These are phyloP conservation scores for Thalassaphorura encarpata DNA, from an alignment of 1,140 invertebrate species.

Conservation along the genomic window DNA sequence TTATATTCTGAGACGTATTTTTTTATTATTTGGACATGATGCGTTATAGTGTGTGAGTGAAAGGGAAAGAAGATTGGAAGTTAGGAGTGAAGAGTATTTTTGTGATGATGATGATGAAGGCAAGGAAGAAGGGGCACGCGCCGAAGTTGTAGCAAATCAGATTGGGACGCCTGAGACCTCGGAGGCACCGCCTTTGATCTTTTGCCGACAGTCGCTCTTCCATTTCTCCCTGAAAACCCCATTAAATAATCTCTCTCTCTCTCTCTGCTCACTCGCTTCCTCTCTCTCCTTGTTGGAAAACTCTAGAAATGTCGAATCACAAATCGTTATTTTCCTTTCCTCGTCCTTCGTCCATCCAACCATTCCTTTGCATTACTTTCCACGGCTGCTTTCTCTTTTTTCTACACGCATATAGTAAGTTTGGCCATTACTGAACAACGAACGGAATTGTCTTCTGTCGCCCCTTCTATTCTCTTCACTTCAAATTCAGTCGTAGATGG, in stretches of 20 bases:
- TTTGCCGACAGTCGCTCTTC: constrained; percentile 32
- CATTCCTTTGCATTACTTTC: constrained; percentile 2
- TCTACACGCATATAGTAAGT: no score
- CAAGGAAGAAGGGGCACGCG: no score
- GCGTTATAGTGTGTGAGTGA: no score
- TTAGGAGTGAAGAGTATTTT: no score
- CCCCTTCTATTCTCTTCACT: not conserved
- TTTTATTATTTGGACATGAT: no score
- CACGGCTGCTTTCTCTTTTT: not conserved
- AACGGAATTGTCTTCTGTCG: no score
- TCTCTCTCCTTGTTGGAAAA: not conserved
- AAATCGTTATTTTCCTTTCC: not conserved
- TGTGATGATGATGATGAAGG: no score
- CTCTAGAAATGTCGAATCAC: not conserved
- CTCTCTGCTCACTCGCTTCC: not conserved
- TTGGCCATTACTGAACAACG: no score
- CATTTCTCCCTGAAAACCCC: not conserved
- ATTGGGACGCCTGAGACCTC: constrained; percentile 32
- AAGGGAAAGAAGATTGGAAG: no score
- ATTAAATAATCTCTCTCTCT: not conserved
- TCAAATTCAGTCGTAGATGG: no score
- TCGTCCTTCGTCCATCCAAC: not conserved
- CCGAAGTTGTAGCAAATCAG: constrained; percentile 34
- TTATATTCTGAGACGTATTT: no score
- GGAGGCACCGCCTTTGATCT: constrained; percentile 33